These are phyloP conservation scores for Dryococelus australis DNA, from an alignment of 2,888 invertebrate genomes.

Conservation along the genomic window DNA sequence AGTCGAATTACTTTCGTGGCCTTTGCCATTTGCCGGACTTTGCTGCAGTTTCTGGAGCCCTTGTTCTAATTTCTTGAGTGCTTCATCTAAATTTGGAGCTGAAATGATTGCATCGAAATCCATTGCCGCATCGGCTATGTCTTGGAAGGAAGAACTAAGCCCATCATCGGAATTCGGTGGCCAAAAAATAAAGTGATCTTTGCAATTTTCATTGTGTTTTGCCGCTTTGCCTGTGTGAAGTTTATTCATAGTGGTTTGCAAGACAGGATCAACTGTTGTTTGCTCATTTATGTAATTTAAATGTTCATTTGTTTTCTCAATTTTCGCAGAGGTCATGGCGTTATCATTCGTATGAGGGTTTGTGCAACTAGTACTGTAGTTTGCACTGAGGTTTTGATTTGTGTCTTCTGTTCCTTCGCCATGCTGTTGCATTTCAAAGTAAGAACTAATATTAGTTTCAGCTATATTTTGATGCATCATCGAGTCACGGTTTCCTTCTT, in stretches of 20 bases:
- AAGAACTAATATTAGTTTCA: neutral
- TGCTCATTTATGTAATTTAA: neutral
- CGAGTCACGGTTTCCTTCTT: neutral
- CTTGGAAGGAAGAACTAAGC: neutral
- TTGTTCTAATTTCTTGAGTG: slow-evolving; percentile 46
- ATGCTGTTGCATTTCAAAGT: neutral
- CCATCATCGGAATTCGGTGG: neutral
- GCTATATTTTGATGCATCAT: neutral
- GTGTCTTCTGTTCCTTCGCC: neutral
- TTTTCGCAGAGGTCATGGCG: neutral
- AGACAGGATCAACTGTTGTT: too few relatives aligned
- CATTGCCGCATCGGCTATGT: slow-evolving; percentile 52
- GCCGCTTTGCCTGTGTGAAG: neutral
- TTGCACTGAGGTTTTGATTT: neutral
- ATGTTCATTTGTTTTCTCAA: neutral
- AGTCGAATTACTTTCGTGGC: neutral
- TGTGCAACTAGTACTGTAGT: neutral
- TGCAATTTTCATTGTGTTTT: neutral
- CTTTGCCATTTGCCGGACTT: neutral
- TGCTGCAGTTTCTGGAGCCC: slow-evolving; percentile 26
- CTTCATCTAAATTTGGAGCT: slow-evolving; percentile 50
- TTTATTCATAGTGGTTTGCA: neutral
- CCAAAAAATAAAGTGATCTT: neutral
- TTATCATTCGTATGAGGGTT: neutral
- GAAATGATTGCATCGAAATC: slow-evolving; percentile 56